A percentile compares a stretch with the other conserved stretches of the same genome.
Conservation (phyloP, 37 sponge, comb jelly and placozoan species). For the Cliona cf. orientalis region DNA sequence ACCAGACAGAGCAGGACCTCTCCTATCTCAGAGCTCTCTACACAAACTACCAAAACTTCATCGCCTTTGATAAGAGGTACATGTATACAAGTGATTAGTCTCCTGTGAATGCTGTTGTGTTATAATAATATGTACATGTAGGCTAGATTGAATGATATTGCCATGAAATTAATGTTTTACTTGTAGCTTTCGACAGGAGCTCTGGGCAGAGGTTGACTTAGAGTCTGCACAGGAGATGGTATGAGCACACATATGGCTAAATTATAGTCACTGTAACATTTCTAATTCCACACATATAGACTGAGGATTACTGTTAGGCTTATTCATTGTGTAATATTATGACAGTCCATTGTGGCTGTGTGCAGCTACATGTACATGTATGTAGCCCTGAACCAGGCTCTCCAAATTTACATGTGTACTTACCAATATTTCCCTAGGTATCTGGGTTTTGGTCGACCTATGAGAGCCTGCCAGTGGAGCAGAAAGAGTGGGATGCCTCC, state of each 20-base stretch:
- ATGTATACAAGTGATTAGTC: not conserved
- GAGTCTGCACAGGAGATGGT: slow-evolving; percentile 58
- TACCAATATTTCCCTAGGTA: slow-evolving; percentile 26
- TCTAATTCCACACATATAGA: too few species aligned
- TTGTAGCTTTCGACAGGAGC: slow-evolving; percentile 73
- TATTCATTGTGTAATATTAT: not conserved
- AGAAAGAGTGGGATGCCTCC: slow-evolving; percentile 88
- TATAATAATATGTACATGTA: not conserved
- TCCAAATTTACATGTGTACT: not conserved
- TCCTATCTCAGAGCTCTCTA: slow-evolving; percentile 76
- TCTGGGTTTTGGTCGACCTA: slow-evolving; percentile 71
- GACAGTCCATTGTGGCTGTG: not conserved
- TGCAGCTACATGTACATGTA: not conserved
- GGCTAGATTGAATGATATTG: not conserved
- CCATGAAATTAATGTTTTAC: not conserved
- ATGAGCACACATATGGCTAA: not conserved
- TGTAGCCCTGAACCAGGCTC: not conserved
- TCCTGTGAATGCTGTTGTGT: not conserved
- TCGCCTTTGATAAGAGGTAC: slow-evolving; percentile 78
- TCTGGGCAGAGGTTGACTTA: slow-evolving; percentile 91
- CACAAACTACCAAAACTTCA: slow-evolving; percentile 75
- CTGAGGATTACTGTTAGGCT: too few species aligned
- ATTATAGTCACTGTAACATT: too few species aligned
- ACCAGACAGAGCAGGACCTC: slow-evolving; percentile 81
- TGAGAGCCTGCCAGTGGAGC: slow-evolving; percentile 66